Conservation (phyloP, 2,888 invertebrate species). For the Fragum whitleyi region DNA sequence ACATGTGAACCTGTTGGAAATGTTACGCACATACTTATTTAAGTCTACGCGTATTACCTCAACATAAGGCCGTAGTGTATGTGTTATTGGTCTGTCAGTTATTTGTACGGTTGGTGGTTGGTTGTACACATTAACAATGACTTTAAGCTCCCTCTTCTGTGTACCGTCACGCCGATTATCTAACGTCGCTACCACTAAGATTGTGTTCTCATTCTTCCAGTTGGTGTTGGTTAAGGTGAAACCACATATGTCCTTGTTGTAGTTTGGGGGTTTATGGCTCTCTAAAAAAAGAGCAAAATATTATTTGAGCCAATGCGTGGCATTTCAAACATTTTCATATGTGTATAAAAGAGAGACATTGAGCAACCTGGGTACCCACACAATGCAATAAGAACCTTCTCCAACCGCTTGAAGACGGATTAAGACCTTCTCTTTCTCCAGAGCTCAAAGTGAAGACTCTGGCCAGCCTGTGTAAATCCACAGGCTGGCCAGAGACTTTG, state of each 20-base stretch:
- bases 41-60: background rate
- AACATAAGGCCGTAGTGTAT: background rate
- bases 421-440: too few relatives aligned
- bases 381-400: too few relatives aligned
- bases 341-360: too few relatives aligned
- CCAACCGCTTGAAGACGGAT: too few relatives aligned
- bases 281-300: conserved; percentile 33
- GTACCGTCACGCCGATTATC: conserved; percentile 72
- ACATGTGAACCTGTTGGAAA: too few relatives aligned
- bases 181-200: conserved; percentile 71
- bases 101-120: conserved; percentile 56
- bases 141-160: conserved; percentile 52
- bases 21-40: too few relatives aligned
- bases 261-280: conserved; percentile 48
- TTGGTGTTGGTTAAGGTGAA: conserved; percentile 61
- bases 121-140: conserved; percentile 64
- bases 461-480: too few relatives aligned
- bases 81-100: conserved; percentile 48
- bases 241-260: conserved; percentile 66
- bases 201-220: conserved; percentile 67
- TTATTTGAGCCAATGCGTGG: too few relatives aligned
- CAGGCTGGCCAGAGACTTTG: too few relatives aligned
- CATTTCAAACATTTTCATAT: too few relatives aligned
- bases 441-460: too few relatives aligned
- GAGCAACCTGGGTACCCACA: too few relatives aligned